These are phyloP conservation scores for Xenopus borealis DNA, from an alignment of 2,113 vertebrate species.

Conservation along the genomic window DNA sequence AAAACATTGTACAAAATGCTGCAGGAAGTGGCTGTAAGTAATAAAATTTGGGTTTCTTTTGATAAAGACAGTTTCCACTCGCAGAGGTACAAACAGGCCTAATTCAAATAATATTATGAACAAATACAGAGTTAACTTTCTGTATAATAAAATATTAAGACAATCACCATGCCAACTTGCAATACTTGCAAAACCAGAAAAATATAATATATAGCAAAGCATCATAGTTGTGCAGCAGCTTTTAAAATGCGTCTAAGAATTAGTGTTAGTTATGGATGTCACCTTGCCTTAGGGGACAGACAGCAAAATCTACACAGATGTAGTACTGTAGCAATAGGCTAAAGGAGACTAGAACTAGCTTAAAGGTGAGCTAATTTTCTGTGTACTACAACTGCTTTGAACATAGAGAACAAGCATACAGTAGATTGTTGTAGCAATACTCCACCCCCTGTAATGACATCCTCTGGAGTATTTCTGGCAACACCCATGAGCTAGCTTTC, in stretches of 20 bases:
- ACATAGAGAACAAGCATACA: conserved; percentile 47
- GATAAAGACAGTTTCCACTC: no score
- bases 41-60: no score
- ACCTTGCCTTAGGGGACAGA: neutral
- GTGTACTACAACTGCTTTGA: conserved; percentile 45
- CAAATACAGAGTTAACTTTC: no score
- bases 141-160: no score
- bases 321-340: neutral
- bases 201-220: neutral
- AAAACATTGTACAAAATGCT: no score
- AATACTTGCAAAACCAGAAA: no score
- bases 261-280: neutral
- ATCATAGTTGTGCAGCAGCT: neutral
- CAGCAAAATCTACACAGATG: neutral
- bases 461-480: conserved; percentile 46
- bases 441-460: conserved; percentile 47
- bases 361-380: neutral
- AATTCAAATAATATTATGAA: no score
- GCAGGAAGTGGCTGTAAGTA: no score
- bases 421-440: conserved; percentile 47
- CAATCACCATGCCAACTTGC: no score
- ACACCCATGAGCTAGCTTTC: conserved; percentile 43
- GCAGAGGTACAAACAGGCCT: no score
- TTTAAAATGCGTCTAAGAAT: neutral
- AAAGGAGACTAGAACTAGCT: neutral